Evolutionary conservation across 2,888 invertebrate genomes (phyloP).

Genomic region (Agonopterix arenella): DNA sequence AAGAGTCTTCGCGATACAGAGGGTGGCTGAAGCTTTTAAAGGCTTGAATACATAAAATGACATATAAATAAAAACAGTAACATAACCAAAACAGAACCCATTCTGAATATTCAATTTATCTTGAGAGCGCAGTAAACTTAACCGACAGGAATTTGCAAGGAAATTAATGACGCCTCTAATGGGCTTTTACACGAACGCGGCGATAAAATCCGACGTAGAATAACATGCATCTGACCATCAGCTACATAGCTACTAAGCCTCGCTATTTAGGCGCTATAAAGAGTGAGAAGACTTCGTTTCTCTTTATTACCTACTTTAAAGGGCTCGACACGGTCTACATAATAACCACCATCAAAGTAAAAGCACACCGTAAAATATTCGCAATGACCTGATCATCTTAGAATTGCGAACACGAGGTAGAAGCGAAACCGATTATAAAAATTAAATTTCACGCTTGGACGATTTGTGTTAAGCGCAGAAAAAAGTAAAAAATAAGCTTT

Average conservation of each 20-base stretch:
- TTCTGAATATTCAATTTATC: no score
- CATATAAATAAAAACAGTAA: no score
- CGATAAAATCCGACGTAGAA: no score
- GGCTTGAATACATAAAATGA: no score
- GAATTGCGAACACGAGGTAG: slow-evolving; percentile 33
- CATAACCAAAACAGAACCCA: no score
- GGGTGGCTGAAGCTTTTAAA: no score
- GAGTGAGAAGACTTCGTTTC: neutral
- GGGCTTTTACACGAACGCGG: no score
- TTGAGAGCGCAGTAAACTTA: no score
- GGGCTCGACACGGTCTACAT: neutral
- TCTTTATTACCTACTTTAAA: neutral
- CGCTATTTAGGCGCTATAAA: neutral
- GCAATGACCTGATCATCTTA: slow-evolving; percentile 13
- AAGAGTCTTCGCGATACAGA: no score
- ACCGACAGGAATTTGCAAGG: no score
- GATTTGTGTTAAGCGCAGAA: slow-evolving; percentile 40
- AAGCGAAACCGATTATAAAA: slow-evolving; percentile 45
- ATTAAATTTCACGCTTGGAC: slow-evolving; percentile 61
- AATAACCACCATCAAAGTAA: slow-evolving; percentile 8
- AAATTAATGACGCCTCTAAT: no score
- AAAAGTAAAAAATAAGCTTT: slow-evolving; percentile 19
- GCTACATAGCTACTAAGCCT: neutral
- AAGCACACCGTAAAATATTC: slow-evolving; percentile 15
- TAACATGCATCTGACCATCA: no score